Percentiles rank a stretch among this genome's conserved stretches.
phyloP scores from a whole-genome alignment of 2,888 invertebrate genomes.

The Meliscaeva auricollis region DNA sequence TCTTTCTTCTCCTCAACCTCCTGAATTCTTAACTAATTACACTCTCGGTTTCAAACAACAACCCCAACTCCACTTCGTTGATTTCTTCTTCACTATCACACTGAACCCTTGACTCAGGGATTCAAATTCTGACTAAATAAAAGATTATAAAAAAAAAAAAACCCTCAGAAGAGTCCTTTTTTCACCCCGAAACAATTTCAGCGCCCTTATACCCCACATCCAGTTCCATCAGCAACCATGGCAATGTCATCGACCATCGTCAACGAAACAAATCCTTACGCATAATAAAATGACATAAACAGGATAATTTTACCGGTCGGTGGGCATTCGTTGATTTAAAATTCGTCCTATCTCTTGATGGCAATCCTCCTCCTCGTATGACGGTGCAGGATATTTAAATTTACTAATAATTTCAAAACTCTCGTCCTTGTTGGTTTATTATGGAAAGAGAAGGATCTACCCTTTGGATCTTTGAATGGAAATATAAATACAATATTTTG shows the following conservation, averaged over 20 bases:
- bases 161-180: slow-evolving; percentile 51
- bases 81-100: neutral
- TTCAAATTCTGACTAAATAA: slow-evolving; percentile 62
- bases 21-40: slow-evolving; percentile 67
- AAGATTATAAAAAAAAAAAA: slow-evolving; percentile 46
- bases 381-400: slow-evolving; percentile 66
- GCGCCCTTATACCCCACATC: slow-evolving; percentile 6
- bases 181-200: slow-evolving; percentile 17
- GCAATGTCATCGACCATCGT: slow-evolving; percentile 22
- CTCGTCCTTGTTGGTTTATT: slow-evolving; percentile 59
- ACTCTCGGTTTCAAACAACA: slow-evolving; percentile 63
- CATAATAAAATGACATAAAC: slow-evolving; percentile 72
- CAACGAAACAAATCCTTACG: slow-evolving; percentile 63
- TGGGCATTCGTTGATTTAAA: slow-evolving; percentile 18
- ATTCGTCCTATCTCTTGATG: neutral
- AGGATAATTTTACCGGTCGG: slow-evolving; percentile 69
- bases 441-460: slow-evolving; percentile 43
- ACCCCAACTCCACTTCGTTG: slow-evolving; percentile 18
- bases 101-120: slow-evolving; percentile 29
- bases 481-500: slow-evolving; percentile 16
- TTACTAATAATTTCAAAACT: slow-evolving; percentile 72
- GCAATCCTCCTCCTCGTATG: neutral
- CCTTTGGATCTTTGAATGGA: slow-evolving; percentile 32
- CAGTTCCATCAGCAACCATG: neutral
- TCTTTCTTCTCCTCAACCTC: slow-evolving; percentile 5